phyloP scores from a whole-genome alignment of 2,797 vertebrate species.

The Loriculus beryllinus region DNA sequence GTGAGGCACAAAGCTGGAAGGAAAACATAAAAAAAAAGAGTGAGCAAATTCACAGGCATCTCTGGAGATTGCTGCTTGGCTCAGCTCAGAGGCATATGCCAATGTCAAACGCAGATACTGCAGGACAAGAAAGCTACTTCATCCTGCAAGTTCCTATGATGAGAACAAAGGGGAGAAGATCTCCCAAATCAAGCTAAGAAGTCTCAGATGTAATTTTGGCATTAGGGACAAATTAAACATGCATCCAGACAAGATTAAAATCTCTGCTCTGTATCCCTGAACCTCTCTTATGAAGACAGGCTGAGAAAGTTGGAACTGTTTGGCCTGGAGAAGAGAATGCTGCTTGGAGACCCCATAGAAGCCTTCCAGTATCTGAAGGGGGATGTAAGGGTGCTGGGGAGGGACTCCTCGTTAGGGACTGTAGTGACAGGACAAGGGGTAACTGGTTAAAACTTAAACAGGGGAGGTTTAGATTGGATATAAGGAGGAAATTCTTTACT shows the following conservation, averaged over 20 bases:
- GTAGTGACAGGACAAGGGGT: no score
- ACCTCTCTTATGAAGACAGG: neutral
- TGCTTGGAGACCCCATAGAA: no score
- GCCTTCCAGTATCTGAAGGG: no score
- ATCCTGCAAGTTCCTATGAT: neutral
- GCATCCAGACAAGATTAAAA: neutral
- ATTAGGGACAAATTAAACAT: conserved; percentile 6
- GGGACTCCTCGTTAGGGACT: no score
- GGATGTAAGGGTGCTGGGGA: no score
- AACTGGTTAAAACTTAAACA: no score
- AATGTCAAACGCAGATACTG: neutral
- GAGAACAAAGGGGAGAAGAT: neutral
- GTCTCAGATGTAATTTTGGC: neutral
- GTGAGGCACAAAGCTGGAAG: neutral
- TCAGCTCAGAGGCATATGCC: neutral
- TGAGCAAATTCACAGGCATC: neutral
- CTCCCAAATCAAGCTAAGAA: neutral
- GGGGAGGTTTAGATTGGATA: no score
- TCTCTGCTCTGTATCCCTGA: neutral
- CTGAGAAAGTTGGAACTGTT: no score
- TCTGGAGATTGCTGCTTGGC: neutral
- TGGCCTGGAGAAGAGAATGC: no score
- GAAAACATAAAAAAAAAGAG: neutral
- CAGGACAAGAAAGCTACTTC: neutral
- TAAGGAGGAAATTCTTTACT: no score